These are phyloP conservation scores for Scytalopus superciliaris DNA, from an alignment of 2,113 vertebrate genomes.

Conservation along the genomic window DNA sequence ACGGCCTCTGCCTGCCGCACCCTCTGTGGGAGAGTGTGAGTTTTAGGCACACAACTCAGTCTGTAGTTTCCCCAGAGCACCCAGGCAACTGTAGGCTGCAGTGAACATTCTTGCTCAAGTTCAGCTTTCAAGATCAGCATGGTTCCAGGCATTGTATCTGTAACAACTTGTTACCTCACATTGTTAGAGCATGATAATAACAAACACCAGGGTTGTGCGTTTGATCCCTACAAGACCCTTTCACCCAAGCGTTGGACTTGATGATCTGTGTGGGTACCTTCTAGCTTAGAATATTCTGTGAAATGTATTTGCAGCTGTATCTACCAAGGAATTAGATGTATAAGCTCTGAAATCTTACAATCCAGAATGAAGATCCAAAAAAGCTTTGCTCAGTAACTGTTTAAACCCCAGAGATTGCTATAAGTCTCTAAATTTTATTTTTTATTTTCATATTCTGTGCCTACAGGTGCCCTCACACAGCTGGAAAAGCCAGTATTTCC, in stretches of 20 bases:
- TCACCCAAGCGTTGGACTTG: background rate
- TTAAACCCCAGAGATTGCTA: background rate
- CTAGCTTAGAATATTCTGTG: background rate
- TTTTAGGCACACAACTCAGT: background rate
- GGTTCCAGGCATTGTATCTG: background rate
- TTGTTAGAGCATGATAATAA: background rate
- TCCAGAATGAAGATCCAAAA: background rate
- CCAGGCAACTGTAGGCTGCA: background rate
- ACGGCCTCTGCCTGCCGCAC: background rate
- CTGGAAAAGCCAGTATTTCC: background rate
- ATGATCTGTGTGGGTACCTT: background rate
- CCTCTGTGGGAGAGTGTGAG: background rate
- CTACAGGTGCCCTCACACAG: background rate
- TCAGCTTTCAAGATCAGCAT: background rate
- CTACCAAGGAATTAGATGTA: background rate
- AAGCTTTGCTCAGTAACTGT: background rate
- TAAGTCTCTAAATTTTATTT: background rate
- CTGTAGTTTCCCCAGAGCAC: background rate
- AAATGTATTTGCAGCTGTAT: background rate
- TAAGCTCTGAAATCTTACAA: background rate
- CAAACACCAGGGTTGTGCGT: background rate
- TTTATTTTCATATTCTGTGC: background rate
- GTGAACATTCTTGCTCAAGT: background rate
- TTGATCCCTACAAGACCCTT: background rate
- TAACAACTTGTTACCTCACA: background rate